Base-by-base conservation (phyloP, 2,888 invertebrate genomes). In the Blera fallax region DNA sequence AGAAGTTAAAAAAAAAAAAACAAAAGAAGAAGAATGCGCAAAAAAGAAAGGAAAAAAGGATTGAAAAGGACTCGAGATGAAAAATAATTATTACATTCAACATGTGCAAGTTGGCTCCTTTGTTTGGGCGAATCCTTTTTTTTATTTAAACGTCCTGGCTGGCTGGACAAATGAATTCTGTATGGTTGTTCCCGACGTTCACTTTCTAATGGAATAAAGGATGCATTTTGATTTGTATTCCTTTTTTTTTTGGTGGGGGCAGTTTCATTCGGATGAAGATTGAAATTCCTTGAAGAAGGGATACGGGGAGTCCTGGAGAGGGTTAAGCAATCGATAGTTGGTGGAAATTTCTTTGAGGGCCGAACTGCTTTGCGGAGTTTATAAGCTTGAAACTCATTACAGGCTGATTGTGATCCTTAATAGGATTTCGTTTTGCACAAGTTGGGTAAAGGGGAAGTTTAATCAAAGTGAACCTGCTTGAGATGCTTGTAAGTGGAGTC, bases 1-100 rank as follows among this genome's bases (percentile, higher is more conserved):
- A 45, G 29, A 74, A 52, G 24, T 43, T 52, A 60, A 16, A 52
- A 34, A n/a, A 56, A 8, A 34, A 52, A 27, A 62, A 76, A 37
- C n/a, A n/a, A n/a, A n/a, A n/a, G n/a, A n/a, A n/a, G n/a, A n/a
- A n/a, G n/a, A n/a, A n/a, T n/a, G n/a, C n/a, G n/a, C n/a, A n/a
- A n/a, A n/a, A 60, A 60, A 16, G 43, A 34, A n/a, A 56, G 11
- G 27, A 52, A 27, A 62, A 76, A 37, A 34, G 56, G 48, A 56
- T 48, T 58, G 58, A 3, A 24, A 37, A 58, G 65, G 62, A 70
- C 24, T 76, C 43, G 43, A 62, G 69, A 74, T 77, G 76, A 81
- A 69, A 85, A 85, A 85, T 85, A 85, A 85, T 85, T 85, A 85
- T 81, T 72, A 65, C 81, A 85, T 85, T 85, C 85, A 85, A 85